Conservation (phyloP, 2,888 invertebrate genomes). For the Liopterus haemorrhoidalis region DNA sequence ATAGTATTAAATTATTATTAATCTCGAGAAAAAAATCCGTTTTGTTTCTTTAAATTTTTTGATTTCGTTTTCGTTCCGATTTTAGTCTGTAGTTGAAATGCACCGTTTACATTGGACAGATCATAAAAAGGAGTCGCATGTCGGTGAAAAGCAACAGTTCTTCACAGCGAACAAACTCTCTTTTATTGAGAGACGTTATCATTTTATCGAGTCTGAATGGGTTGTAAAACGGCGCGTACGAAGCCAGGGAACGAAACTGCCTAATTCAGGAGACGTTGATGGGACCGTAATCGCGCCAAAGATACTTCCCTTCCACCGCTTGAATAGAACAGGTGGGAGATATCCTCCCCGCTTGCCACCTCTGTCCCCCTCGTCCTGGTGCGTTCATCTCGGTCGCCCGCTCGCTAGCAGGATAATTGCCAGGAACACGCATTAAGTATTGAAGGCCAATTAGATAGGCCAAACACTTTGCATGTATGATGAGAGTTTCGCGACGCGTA, state of each 20-base stretch:
- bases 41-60: too few relatives aligned
- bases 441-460: conserved; percentile 24
- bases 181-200: conserved; percentile 50
- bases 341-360: not conserved
- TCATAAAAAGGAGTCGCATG: too few relatives aligned
- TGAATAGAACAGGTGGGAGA: conserved; percentile 4
- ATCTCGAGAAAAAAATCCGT: too few relatives aligned
- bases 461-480: conserved; percentile 24
- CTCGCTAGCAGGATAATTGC: conserved; percentile 10
- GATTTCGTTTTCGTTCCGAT: too few relatives aligned
- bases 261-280: conserved; percentile 49
- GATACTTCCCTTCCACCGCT: conserved; percentile 34
- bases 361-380: not conserved
- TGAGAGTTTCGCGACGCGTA: conserved; percentile 20
- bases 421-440: conserved; percentile 19
- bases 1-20: too few relatives aligned
- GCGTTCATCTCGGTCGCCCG: too few relatives aligned
- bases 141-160: conserved; percentile 15
- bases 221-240: conserved; percentile 49
- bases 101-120: too few relatives aligned
- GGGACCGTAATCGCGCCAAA: conserved; percentile 47
- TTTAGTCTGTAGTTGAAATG: too few relatives aligned
- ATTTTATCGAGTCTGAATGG: conserved; percentile 53
- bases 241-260: conserved; percentile 44
- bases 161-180: conserved; percentile 38